Percentiles rank a stretch among this genome's conserved stretches.
These are phyloP conservation scores for Apodemia mormo DNA, from an alignment of 2,888 invertebrate genomes.

Conservation along the genomic window DNA sequence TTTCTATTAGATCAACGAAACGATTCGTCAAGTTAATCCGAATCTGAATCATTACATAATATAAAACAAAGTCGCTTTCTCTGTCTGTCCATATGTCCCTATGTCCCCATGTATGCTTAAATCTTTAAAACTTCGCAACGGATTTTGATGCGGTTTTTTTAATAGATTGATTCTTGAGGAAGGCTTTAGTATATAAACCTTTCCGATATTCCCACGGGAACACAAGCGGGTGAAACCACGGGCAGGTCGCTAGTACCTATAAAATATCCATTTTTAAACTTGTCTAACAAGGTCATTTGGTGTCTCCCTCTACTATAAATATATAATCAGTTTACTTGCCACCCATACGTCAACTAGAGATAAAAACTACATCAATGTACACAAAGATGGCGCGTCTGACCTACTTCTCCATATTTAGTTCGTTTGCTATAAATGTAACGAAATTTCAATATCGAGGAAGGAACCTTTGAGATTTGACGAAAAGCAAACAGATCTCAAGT, in stretches of 20 bases:
- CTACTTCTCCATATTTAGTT: constrained; percentile 3
- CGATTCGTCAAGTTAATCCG: background rate
- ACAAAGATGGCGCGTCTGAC: constrained; percentile 8
- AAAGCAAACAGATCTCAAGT: constrained; percentile 2
- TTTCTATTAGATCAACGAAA: background rate
- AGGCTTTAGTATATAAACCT: too few relatives aligned
- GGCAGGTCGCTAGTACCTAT: background rate
- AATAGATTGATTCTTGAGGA: too few relatives aligned
- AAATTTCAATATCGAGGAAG: constrained; percentile 11
- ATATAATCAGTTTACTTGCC: constrained; percentile 12
- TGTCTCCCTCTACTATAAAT: background rate
- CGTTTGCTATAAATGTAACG: background rate
- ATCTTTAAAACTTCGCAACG: too few relatives aligned
- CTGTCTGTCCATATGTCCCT: too few relatives aligned
- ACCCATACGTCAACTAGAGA: background rate
- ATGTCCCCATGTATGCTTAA: too few relatives aligned
- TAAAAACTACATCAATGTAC: background rate
- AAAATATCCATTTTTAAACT: constrained; percentile 8
- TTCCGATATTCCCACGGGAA: too few relatives aligned
- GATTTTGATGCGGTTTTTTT: too few relatives aligned
- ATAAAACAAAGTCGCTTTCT: too few relatives aligned
- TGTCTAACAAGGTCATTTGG: background rate
- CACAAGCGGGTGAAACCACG: too few relatives aligned
- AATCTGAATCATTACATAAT: background rate
- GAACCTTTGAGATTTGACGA: background rate